phyloP scores from a whole-genome alignment of 2,113 vertebrate genomes.

The Cebidichthys violaceus region DNA sequence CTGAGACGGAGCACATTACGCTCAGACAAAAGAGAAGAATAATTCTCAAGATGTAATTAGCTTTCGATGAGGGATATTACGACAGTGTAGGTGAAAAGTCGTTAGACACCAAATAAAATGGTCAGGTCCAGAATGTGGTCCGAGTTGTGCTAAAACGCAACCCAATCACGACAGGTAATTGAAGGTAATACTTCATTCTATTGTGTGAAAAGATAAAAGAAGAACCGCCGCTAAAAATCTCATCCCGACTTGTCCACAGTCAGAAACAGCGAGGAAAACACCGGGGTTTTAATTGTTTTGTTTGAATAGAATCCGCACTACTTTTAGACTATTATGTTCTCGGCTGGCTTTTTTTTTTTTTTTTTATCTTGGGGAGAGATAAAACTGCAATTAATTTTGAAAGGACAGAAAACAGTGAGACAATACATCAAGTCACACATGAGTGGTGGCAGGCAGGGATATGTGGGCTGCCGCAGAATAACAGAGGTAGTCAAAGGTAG shows the following conservation, averaged over 20 bases:
- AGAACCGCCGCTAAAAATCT: constrained; percentile 45
- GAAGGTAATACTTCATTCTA: constrained; percentile 56
- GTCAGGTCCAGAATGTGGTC: constrained; percentile 37
- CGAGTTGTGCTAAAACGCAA: constrained; percentile 49
- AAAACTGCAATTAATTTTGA: constrained; percentile 83
- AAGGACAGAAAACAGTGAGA: constrained; percentile 71
- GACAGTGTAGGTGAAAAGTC: constrained; percentile 52
- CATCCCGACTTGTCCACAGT: constrained; percentile 34
- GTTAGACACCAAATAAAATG: constrained; percentile 50
- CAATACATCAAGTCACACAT: constrained; percentile 83
- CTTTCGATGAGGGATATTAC: constrained; percentile 53
- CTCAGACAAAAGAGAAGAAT: constrained; percentile 46
- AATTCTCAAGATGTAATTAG: constrained; percentile 53
- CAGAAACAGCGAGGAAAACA: constrained; percentile 61
- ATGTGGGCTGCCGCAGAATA: constrained; percentile 71
- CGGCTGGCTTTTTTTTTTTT: constrained; percentile 55
- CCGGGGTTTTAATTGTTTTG: constrained; percentile 73
- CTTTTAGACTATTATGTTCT: constrained; percentile 76
- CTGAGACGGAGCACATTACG: constrained; percentile 37
- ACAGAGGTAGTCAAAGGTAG: constrained; percentile 79
- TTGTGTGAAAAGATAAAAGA: constrained; percentile 65
- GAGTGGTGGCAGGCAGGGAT: constrained; percentile 76
- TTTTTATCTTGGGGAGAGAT: constrained; percentile 74
- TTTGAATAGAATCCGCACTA: constrained; percentile 75
- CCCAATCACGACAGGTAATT: constrained; percentile 47